Percentiles rank a stretch among this genome's conserved stretches.
Evolutionary conservation across 2,113 vertebrate species (phyloP).

Genomic region (Nothoprocta perdicaria): DNA sequence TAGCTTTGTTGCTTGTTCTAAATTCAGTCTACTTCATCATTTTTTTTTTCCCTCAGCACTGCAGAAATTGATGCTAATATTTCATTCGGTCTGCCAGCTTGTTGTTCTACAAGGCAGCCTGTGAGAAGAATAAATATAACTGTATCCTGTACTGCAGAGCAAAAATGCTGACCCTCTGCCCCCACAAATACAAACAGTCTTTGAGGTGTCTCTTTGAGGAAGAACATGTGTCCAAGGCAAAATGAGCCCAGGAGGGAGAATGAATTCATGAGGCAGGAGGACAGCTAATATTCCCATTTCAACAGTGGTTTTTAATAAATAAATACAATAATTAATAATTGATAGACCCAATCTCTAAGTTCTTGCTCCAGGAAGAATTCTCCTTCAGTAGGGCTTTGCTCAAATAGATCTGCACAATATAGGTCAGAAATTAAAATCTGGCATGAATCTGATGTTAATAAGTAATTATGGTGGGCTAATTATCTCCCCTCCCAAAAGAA

Average conservation of each 20-base stretch:
- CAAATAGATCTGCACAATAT: conserved; percentile 7
- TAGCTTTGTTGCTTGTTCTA: conserved; percentile 18
- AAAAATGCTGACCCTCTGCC: neutral
- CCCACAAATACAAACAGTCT: neutral
- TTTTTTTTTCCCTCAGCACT: neutral
- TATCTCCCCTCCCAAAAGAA: neutral
- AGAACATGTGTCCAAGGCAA: neutral
- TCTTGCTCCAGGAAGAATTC: conserved; percentile 27
- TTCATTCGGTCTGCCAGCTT: conserved; percentile 25
- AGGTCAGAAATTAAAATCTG: conserved; percentile 45
- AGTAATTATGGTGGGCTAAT: neutral
- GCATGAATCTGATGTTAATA: neutral
- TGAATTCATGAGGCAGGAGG: neutral
- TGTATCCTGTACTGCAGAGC: neutral
- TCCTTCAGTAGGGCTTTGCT: neutral
- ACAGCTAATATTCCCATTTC: conserved; percentile 53
- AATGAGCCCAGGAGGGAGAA: neutral
- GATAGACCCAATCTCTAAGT: conserved; percentile 41
- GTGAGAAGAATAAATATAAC: conserved; percentile 22
- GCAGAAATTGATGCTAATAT: conserved; percentile 28
- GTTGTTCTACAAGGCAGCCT: neutral
- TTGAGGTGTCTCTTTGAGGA: neutral
- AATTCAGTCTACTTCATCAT: neutral
- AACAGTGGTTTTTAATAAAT: conserved; percentile 53
- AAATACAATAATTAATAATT: conserved; percentile 57